Conservation (phyloP, 2,113 vertebrate species). For the Mesembrinibis cayennensis region DNA sequence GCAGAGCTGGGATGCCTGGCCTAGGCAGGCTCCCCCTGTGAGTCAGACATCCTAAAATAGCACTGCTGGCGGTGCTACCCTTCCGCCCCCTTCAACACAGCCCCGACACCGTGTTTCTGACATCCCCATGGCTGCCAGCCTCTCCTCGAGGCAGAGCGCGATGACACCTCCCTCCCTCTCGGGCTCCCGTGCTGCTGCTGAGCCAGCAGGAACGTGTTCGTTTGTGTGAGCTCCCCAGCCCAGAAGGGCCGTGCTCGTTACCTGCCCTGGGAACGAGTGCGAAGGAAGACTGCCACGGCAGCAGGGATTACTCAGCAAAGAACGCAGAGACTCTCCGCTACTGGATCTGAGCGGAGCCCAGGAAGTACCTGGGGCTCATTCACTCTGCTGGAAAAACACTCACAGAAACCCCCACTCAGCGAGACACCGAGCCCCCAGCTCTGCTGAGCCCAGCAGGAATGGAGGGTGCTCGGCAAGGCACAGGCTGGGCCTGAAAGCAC, state of each 20-base stretch:
- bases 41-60: neutral
- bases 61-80: neutral
- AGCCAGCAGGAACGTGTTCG: neutral
- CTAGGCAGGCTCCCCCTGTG: neutral
- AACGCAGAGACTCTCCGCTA: neutral
- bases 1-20: neutral
- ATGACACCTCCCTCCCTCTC: neutral
- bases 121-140: neutral
- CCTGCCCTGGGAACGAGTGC: neutral
- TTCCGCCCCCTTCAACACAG: neutral
- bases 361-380: neutral
- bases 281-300: neutral
- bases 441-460: fast-evolving
- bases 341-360: neutral
- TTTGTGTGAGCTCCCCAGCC: neutral
- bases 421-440: fast-evolving
- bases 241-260: neutral
- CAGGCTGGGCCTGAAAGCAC: neutral
- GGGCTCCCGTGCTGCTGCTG: neutral
- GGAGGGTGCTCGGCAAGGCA: neutral
- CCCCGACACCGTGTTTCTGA: fast-evolving
- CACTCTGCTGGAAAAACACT: neutral
- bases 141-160: neutral
- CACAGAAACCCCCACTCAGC: neutral
- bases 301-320: neutral